A percentile compares a stretch with the other conserved stretches of the same genome.
These are phyloP conservation scores for Pocillopora verrucosa DNA, from an alignment of 64 coral and sea anemone species.

Conservation along the genomic window DNA sequence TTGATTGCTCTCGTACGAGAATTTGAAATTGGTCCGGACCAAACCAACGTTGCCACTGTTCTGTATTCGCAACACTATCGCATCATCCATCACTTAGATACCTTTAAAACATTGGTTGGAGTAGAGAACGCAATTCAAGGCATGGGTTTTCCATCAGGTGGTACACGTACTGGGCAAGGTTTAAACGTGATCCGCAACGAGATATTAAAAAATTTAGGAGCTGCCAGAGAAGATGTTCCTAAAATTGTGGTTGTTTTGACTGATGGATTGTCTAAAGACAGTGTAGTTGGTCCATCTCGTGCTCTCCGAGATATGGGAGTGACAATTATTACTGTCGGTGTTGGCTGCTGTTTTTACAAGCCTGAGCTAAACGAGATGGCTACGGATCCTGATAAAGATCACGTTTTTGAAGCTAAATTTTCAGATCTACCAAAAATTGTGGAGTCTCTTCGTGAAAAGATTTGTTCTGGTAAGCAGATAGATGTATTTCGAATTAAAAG, in stretches of 20 bases:
- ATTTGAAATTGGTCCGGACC: slow-evolving; percentile 1
- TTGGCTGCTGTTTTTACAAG: slow-evolving; percentile 12
- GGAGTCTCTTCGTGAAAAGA: background rate
- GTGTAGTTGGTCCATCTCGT: slow-evolving; percentile 7
- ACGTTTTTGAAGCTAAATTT: slow-evolving; percentile 42
- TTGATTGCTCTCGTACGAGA: background rate
- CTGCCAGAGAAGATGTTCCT: background rate
- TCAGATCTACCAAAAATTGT: background rate
- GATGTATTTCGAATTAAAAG: too few species aligned
- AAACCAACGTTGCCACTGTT: background rate
- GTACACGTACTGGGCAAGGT: background rate
- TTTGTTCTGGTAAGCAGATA: slow-evolving; percentile 11
- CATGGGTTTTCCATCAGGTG: background rate
- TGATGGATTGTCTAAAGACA: slow-evolving; percentile 40
- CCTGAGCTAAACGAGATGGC: slow-evolving; percentile 19
- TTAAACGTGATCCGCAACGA: slow-evolving; percentile 1
- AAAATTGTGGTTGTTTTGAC: slow-evolving; percentile 4
- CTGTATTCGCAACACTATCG: background rate
- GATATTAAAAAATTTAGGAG: background rate
- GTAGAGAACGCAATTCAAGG: slow-evolving; percentile 5
- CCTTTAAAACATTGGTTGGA: background rate
- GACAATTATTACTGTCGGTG: slow-evolving; percentile 28
- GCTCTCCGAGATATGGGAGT: slow-evolving; percentile 33
- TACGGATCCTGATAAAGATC: slow-evolving; percentile 40
- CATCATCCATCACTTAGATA: slow-evolving; percentile 4